Evolutionary conservation across 1,140 invertebrate genomes (phyloP).

Genomic region (Mya arenaria): DNA sequence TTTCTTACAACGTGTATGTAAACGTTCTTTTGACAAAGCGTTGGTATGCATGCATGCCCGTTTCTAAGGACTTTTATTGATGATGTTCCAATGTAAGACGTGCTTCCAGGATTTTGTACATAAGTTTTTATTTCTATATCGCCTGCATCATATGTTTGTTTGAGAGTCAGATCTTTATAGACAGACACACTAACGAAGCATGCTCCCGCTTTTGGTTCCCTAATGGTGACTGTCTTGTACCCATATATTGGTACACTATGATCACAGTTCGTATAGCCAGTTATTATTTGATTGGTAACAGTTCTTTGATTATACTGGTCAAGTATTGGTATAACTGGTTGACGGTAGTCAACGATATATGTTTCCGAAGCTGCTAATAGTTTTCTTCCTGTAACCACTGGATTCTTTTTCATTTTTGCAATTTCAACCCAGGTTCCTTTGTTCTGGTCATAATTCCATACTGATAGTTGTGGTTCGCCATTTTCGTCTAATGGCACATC

Average conservation of each 20-base stretch:
- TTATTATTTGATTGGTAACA: not conserved
- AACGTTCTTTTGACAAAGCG: not conserved
- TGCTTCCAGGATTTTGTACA: not conserved
- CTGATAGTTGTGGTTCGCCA: constrained; percentile 18
- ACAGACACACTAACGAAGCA: constrained; percentile 1
- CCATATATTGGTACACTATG: not conserved
- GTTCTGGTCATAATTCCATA: constrained; percentile 33
- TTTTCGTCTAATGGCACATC: constrained; percentile 8
- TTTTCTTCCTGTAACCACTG: not conserved
- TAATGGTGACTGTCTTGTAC: not conserved
- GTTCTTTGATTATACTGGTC: not conserved
- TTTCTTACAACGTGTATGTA: not conserved
- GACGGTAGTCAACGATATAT: not conserved
- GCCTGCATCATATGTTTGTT: not conserved
- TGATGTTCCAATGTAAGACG: not conserved
- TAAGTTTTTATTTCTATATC: not conserved
- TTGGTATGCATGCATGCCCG: constrained; percentile 5
- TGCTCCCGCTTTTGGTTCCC: not conserved
- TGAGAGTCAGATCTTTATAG: not conserved
- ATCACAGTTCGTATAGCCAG: not conserved
- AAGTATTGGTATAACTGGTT: not conserved
- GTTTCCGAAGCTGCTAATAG: not conserved
- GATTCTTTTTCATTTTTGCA: not conserved
- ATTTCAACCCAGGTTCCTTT: constrained; percentile 35
- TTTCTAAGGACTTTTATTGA: not conserved